Percentiles rank a stretch among this genome's conserved stretches.
Evolutionary conservation across 2,888 invertebrate genomes (phyloP).

Genomic region (Tholera decimalis): DNA sequence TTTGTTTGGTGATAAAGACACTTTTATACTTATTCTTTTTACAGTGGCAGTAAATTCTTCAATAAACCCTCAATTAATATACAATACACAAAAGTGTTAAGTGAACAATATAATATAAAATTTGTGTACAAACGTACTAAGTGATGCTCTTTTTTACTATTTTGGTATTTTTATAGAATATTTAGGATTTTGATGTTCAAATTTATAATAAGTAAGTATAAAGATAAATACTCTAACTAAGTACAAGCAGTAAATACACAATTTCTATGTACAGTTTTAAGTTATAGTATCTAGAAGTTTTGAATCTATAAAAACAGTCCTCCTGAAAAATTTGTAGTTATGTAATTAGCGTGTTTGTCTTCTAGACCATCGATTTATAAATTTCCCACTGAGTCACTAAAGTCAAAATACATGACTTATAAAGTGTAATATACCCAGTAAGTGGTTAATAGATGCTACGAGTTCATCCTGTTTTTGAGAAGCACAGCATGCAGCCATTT

Average conservation of each 20-base stretch:
- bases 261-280: neutral
- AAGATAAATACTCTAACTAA: neutral
- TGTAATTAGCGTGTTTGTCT: too few species aligned
- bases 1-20: neutral
- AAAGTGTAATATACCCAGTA: too few species aligned
- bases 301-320: neutral
- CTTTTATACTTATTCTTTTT: neutral
- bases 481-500: too few species aligned
- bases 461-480: too few species aligned
- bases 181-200: neutral
- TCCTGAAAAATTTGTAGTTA: too few species aligned
- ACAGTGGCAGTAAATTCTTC: neutral
- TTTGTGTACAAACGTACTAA: neutral
- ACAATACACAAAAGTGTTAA: neutral
- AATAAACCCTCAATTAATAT: neutral
- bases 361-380: too few species aligned
- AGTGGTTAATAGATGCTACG: too few species aligned
- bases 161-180: too few species aligned
- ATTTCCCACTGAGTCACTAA: too few species aligned
- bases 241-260: neutral
- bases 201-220: neutral
- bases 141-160: neutral
- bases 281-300: neutral
- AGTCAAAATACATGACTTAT: too few species aligned
- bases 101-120: neutral